phyloP scores from a whole-genome alignment of 1,140 invertebrate species.

The Meloidogyne floridensis region DNA sequence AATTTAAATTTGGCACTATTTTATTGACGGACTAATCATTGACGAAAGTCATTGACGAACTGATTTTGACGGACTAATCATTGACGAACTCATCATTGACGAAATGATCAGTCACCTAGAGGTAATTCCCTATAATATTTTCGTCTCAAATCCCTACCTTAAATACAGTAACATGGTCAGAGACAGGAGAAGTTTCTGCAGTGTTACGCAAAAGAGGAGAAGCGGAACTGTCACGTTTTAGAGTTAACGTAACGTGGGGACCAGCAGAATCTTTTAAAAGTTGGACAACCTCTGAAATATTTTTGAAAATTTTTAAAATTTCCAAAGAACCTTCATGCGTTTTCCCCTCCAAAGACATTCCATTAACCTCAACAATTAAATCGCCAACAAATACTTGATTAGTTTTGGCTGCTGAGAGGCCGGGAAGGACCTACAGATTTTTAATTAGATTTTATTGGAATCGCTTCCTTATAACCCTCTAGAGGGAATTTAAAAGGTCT shows the following conservation, averaged over 20 bases:
- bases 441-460: conserved; percentile 70
- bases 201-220: conserved; percentile 85
- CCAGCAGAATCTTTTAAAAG: conserved; percentile 83
- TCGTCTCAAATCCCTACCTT: conserved; percentile 30
- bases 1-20: too few species aligned
- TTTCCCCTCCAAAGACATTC: conserved; percentile 82
- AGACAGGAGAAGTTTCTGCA: conserved; percentile 40
- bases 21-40: too few species aligned
- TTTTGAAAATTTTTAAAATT: not conserved
- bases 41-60: too few species aligned
- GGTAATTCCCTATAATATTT: not conserved
- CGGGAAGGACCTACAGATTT: conserved; percentile 86
- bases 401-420: conserved; percentile 84
- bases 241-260: conserved; percentile 84
- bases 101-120: too few species aligned
- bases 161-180: conserved; percentile 44
- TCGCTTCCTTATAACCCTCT: too few species aligned
- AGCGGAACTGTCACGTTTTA: conserved; percentile 90
- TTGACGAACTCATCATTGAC: too few species aligned
- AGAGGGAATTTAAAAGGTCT: too few species aligned
- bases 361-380: conserved; percentile 93
- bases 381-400: conserved; percentile 91
- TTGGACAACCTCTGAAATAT: conserved; percentile 78
- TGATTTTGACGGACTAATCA: too few species aligned
- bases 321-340: conserved; percentile 75